Evolutionary conservation across 2,797 vertebrate species (phyloP), one percentile per base, ranked within the genome.

Genomic region (Catostomus latipinnis): DNA sequence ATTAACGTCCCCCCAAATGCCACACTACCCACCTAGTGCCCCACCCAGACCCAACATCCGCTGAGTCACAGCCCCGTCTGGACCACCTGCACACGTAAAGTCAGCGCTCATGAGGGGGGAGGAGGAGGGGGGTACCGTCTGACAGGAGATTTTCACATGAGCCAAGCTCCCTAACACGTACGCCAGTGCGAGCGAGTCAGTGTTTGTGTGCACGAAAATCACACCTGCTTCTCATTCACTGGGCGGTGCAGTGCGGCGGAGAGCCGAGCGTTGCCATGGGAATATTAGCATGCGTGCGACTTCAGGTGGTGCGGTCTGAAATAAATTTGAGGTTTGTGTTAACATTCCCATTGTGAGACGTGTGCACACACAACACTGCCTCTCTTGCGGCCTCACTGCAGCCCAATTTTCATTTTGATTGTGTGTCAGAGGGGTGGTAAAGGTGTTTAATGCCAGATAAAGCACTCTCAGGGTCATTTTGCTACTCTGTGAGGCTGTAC

Each of bases 371-470:
- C 54, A 16, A 6, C 6, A 10, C 86, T 84, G 82, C 73, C 76
- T 34, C 34, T 34, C 34, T 34, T 34, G 34, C 34, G 4, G 34
- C 34, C 34, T 87, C 83, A 85, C 88, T 81, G 87, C n/a, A 71
- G 75, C 87, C 87, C 65, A 72, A 91, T 92, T 91, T 92, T 90
- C 79, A 89, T 91, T 91, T 91, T 90, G 89, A 91, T 91, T 92
- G 89, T 86, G 91, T 91, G 91, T 92, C 91, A 90, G 87, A 89
- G 90, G 91, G 90, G 88, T 83, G 79, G 89, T 89, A 87, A 93
- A 93, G 91, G 93, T 92, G 92, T 93, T 93, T 90, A 91, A 90
- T 84, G 82, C 76, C 87, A 89, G 92, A 93, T 93, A 93, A 94
- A 93, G 87, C 86, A 80, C 82, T 84, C 70, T 81, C 76, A 63